phyloP scores from a whole-genome alignment of 1,140 invertebrate species.

The Helicoverpa armigera region DNA sequence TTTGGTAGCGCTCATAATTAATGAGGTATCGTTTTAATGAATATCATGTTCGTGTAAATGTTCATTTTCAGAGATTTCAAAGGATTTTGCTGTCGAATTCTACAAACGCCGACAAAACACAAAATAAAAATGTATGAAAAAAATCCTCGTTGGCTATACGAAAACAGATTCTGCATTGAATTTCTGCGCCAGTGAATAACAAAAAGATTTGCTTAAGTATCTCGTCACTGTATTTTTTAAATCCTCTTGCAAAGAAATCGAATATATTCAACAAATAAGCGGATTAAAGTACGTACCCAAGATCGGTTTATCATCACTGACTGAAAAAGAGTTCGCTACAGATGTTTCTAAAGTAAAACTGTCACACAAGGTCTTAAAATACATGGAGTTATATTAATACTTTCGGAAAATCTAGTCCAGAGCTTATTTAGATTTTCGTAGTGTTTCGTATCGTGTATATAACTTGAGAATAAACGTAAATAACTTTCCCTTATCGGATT shows the following conservation, averaged over 20 bases:
- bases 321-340: background rate
- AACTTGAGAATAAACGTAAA: background rate
- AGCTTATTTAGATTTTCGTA: too few species aligned
- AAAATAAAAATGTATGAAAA: too few species aligned
- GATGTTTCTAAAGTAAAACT: background rate
- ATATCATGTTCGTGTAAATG: background rate
- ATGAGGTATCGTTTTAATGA: background rate
- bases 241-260: background rate
- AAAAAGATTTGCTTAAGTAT: background rate
- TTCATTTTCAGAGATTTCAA: background rate
- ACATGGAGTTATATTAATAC: too few species aligned
- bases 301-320: too few species aligned
- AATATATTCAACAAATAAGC: background rate
- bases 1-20: background rate
- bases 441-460: background rate
- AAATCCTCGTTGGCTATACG: too few species aligned
- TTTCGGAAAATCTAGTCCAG: too few species aligned
- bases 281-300: background rate
- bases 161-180: background rate
- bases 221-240: background rate
- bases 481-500: constrained; percentile 8
- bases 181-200: background rate
- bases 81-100: background rate
- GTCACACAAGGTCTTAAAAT: background rate
- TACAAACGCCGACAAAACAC: too few species aligned